Percentiles rank a stretch among this genome's conserved stretches.
Evolutionary conservation across 2,113 vertebrate species (phyloP).

Genomic region (Otus sunia): DNA sequence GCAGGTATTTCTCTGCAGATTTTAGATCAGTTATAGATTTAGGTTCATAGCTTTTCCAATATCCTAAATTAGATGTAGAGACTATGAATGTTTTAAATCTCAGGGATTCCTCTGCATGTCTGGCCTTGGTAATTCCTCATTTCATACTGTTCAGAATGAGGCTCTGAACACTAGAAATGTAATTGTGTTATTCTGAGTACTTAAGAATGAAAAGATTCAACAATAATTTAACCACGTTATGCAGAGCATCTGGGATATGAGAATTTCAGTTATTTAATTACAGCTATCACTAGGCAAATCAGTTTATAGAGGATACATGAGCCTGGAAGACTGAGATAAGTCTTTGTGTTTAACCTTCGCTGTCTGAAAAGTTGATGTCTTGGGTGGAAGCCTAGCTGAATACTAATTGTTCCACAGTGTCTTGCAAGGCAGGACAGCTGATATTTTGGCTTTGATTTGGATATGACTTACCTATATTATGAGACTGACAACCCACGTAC

Average conservation of each 20-base stretch:
- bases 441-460: conserved; percentile 13
- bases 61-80: not conserved
- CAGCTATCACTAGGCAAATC: conserved; percentile 16
- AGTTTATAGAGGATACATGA: not conserved
- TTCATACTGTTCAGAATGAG: not conserved
- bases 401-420: conserved; percentile 13
- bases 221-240: not conserved
- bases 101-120: not conserved
- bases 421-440: not conserved
- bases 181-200: not conserved
- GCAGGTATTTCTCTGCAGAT: not conserved
- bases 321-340: conserved; percentile 25
- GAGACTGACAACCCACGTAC: not conserved
- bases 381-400: conserved; percentile 14
- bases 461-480: not conserved
- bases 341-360: conserved; percentile 44
- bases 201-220: not conserved
- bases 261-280: conserved; percentile 53
- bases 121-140: not conserved
- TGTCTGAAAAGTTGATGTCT: conserved; percentile 25
- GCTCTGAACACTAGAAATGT: not conserved
- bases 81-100: not conserved
- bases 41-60: not conserved
- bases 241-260: not conserved
- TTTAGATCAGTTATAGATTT: not conserved